Base-by-base conservation (phyloP, 2,797 vertebrate genomes). In the Phrynocephalus guinanensis region DNA sequence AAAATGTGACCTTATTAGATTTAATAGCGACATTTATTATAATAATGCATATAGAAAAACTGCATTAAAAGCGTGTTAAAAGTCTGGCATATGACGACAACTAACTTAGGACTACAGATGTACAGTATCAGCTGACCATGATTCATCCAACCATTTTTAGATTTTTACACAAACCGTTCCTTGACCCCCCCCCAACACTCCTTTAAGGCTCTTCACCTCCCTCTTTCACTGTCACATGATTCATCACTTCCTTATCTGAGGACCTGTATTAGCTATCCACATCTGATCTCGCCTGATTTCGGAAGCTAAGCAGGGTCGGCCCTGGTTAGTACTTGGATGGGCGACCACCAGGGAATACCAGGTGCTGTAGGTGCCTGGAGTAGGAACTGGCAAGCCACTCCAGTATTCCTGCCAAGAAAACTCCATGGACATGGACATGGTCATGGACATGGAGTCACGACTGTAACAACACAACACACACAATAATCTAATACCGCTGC, bases 1-100 rank as follows among this genome's bases (percentile, higher is more conserved):
- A 97, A 97, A 97, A 96, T 96, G 88, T 96, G 96, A 97, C 96
- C 96, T 97, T 97, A 95, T 94, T 95, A 94, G 94, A 95, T 95
- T 95, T 94, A 95, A 95, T 92, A 90, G 3, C 95, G 96, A 94
- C 96, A 96, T 96, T 97, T 96, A 96, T 96, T 96, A 95, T 95
- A 97, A 95, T 96, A 96, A 97, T 96, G 96, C 94, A 95, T 93
- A 94, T 93, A 95, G 91, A 93, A 97, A 96, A 96, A 92, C 88
- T 94, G 89, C 93, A 96, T 95, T 95, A 94, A 95, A 95, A 95
- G 94, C 87, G 94, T 95, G 92, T 94, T 95, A 96, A 95, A 88
- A 79, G 77, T 81, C 83, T 93, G 87, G 78, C 90, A 95, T 92
- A 83, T 90, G 92, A 94, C 84, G 84, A 92, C 60, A 63, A 94